phyloP scores from a whole-genome alignment of 2,888 invertebrate genomes.

The Meteorus cinctellus region DNA sequence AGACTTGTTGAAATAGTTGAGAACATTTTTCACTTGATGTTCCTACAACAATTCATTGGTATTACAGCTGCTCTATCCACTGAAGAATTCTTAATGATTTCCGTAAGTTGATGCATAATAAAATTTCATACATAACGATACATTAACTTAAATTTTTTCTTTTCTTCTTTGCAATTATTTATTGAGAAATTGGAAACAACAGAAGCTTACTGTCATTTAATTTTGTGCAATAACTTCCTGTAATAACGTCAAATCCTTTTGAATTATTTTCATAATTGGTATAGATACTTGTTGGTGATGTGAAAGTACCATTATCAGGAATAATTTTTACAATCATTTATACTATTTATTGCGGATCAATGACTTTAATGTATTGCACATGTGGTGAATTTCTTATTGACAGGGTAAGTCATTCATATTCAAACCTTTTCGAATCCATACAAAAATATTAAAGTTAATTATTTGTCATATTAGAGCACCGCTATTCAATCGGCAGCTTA shows the following conservation, averaged over 20 bases:
- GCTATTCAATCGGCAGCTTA: constrained; percentile 34
- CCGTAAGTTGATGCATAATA: constrained; percentile 16
- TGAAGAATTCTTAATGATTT: constrained; percentile 35
- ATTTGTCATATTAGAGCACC: constrained; percentile 30
- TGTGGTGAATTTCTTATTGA: constrained; percentile 34
- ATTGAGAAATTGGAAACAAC: too few species aligned
- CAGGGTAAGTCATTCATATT: background rate
- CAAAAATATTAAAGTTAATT: background rate
- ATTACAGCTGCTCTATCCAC: constrained; percentile 23
- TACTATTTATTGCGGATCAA: constrained; percentile 22
- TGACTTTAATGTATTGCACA: constrained; percentile 36
- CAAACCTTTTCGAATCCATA: too few species aligned
- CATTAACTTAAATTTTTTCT: too few species aligned
- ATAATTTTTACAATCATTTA: constrained; percentile 27
- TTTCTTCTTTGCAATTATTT: too few species aligned
- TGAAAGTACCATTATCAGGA: constrained; percentile 5
- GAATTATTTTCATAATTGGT: background rate
- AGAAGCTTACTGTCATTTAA: too few species aligned
- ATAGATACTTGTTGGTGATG: constrained; percentile 29
- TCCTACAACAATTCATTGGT: constrained; percentile 29
- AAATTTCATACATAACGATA: background rate
- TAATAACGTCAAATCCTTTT: background rate
- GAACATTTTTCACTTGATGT: constrained; percentile 36
- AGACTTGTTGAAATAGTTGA: constrained; percentile 33
- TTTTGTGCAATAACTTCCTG: too few species aligned